A percentile compares a stretch with the other conserved stretches of the same genome.
Conservation (phyloP, 1,140 invertebrate genomes). For the Cydia fagiglandana region DNA sequence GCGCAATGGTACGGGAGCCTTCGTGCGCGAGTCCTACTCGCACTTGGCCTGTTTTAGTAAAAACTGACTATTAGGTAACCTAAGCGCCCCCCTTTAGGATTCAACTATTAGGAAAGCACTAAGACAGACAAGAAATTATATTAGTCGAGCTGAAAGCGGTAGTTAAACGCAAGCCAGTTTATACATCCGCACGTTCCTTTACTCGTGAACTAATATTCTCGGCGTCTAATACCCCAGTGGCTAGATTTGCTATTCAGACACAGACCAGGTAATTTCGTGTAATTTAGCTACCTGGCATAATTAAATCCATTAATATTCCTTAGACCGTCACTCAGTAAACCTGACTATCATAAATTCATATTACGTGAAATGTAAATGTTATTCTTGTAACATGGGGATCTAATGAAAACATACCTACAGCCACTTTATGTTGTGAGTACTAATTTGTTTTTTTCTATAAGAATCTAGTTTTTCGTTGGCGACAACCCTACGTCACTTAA, state of each 20-base stretch:
- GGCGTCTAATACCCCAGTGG: not conserved
- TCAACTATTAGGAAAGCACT: no score
- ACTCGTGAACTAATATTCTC: not conserved
- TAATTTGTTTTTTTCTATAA: not conserved
- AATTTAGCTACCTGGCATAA: not conserved
- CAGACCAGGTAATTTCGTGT: slow-evolving; percentile 1
- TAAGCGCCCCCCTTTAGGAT: no score
- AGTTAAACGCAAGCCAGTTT: not conserved
- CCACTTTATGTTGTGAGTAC: no score
- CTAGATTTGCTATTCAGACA: slow-evolving; percentile 14
- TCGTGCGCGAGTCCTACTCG: no score
- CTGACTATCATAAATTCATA: slow-evolving; percentile 19
- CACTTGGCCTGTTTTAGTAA: no score
- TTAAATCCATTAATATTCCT: slow-evolving; percentile 31
- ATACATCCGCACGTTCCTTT: not conserved
- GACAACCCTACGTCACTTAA: slow-evolving; percentile 53
- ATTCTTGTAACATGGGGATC: not conserved
- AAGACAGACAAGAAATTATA: no score
- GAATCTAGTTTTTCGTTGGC: not conserved
- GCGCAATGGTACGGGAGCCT: no score
- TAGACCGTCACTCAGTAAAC: not conserved
- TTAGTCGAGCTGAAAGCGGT: not conserved
- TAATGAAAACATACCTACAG: no score
- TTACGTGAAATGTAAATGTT: not conserved
- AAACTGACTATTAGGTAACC: no score